Evolutionary conservation across 2,797 vertebrate species (phyloP).

Genomic region (Antennarius maculatus): DNA sequence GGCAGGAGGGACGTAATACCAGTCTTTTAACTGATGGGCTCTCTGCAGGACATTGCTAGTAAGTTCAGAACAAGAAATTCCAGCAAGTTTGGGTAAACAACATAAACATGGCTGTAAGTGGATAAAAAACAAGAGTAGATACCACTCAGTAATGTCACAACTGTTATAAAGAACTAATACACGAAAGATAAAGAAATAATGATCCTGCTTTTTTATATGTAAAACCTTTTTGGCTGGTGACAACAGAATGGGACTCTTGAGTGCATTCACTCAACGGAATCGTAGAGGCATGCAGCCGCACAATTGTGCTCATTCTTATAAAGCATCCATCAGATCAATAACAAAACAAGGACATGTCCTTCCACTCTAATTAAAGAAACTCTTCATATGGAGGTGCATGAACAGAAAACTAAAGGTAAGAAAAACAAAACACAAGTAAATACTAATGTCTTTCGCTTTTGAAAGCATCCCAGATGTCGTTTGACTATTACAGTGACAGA

Average conservation of each 20-base stretch:
- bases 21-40: conserved; percentile 65
- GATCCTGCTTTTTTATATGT: background rate
- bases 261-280: conserved; percentile 17
- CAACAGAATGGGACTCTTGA: conserved; percentile 39
- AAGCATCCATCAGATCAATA: conserved; percentile 3
- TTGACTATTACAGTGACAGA: conserved; percentile 26
- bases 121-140: conserved; percentile 17
- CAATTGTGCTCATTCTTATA: conserved; percentile 39
- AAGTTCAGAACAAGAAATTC: conserved; percentile 13
- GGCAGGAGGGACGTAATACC: conserved; percentile 51
- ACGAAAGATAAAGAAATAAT: conserved; percentile 9
- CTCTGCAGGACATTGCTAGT: conserved; percentile 31
- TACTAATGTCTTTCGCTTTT: background rate
- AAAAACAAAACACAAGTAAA: conserved; percentile 6
- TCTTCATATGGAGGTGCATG: background rate
- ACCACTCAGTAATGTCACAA: background rate
- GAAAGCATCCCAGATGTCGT: background rate
- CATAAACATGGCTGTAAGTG: conserved; percentile 18
- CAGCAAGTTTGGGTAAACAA: conserved; percentile 14
- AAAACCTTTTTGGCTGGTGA: conserved; percentile 49
- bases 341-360: conserved; percentile 4
- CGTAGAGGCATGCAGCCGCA: conserved; percentile 32
- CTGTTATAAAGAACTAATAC: conserved; percentile 3
- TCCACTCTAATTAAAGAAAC: background rate
- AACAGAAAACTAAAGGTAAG: conserved; percentile 11